Evolutionary conservation across 2,113 vertebrate species (phyloP).

Genomic region (Apeltes quadracus): DNA sequence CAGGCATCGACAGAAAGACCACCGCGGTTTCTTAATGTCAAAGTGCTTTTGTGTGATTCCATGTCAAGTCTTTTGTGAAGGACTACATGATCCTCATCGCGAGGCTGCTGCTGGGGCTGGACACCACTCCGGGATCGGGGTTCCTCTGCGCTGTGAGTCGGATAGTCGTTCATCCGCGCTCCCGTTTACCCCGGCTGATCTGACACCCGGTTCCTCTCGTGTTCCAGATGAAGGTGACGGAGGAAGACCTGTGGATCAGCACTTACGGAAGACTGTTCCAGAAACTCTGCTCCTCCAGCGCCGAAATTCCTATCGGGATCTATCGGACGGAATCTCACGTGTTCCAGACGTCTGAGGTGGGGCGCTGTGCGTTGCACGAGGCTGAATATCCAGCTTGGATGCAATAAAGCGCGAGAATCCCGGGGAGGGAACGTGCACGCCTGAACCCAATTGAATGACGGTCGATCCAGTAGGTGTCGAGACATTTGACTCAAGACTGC

Average conservation of each 20-base stretch:
- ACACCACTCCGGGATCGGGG: conserved; percentile 93
- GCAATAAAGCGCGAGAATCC: not conserved
- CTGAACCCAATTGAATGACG: not conserved
- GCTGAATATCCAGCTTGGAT: no score
- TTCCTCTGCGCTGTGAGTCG: conserved; percentile 92
- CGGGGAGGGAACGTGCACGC: not conserved
- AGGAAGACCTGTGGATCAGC: conserved; percentile 93
- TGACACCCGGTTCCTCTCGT: not conserved
- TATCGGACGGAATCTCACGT: conserved; percentile 92
- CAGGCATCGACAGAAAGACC: conserved; percentile 1
- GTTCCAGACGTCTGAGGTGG: conserved; percentile 88
- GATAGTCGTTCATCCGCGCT: not conserved
- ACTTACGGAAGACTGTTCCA: conserved; percentile 95
- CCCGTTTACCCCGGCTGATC: not conserved
- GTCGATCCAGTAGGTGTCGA: not conserved
- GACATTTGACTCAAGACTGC: not conserved
- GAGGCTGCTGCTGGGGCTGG: conserved; percentile 90
- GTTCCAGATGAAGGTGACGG: conserved; percentile 90
- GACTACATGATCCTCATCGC: conserved; percentile 98
- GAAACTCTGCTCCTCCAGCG: conserved; percentile 92
- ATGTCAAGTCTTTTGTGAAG: conserved; percentile 95
- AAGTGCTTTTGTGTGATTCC: conserved; percentile 42
- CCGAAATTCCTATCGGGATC: conserved; percentile 93
- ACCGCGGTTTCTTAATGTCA: not conserved
- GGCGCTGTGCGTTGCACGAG: not conserved